Base-by-base conservation (phyloP, 2,797 vertebrate genomes). In the Siniperca obscura region DNA sequence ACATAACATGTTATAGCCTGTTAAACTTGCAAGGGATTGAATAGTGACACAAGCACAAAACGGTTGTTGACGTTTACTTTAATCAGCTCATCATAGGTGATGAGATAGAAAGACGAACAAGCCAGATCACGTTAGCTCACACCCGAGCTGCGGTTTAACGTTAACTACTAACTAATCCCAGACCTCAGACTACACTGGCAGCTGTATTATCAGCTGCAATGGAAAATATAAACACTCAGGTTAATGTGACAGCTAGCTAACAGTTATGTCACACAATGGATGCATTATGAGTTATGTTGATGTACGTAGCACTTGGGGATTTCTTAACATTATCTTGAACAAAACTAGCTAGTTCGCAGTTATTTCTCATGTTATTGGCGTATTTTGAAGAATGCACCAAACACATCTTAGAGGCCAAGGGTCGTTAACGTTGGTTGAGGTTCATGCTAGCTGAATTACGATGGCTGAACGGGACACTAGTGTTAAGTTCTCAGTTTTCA, bases 381-480 rank as follows among this genome's bases (percentile, higher is more conserved):
- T 53, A 10, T 70, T 71, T 53, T 10, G 36, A 65, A 71, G 1
- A 62, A 67, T 16, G 7, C 3, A 48, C 17, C 61, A 80, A 50
- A 72, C 62, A 68, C 40, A 78, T 48, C 14, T 1, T 6, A 60
- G 56, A 83, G 46, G 25, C 46, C 13, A 81, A 25, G 2, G 36
- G 38, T 53, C 38, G 72, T 72, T 62, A 5, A 48, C 52, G 59
- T 25, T 55, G 50, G n/a, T 27, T 61, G 21, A 55, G 25, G 64
- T 34, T 69, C n/a, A 83, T 77, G 85, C 84, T 92, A 86, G 77
- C 91, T 57, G 36, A 72, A 77, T 73, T 72, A 46, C 69, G 42
- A 57, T 53, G 46, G 40, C 65, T 56, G 27, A 16, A 82, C 40
- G 1, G 48, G 55, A 76, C 73, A 76, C 40, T 30, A 2, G 5